Percentiles rank a stretch among this genome's conserved stretches.
These are phyloP conservation scores for Turdus rufiventris DNA, from an alignment of 2,113 vertebrate genomes.

Conservation along the genomic window DNA sequence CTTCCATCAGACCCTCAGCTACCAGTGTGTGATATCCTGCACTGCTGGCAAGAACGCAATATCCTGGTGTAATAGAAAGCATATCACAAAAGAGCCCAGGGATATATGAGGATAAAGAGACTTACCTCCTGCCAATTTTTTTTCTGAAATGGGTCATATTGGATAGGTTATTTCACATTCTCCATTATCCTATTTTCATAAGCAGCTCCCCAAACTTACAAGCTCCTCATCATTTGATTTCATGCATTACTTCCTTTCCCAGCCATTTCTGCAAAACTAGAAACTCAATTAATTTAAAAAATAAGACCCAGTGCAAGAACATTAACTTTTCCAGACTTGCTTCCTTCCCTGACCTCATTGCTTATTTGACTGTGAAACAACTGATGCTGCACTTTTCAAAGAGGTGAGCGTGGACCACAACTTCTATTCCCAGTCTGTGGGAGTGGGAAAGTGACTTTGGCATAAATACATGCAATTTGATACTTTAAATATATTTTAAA, in stretches of 20 bases:
- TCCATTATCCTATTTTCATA: not conserved
- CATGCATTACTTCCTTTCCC: slow-evolving; percentile 21
- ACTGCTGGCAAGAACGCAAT: not conserved
- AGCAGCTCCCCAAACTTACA: not conserved
- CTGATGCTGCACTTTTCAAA: slow-evolving; percentile 31
- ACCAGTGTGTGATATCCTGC: not conserved
- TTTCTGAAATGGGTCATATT: not conserved
- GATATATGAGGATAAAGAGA: not conserved
- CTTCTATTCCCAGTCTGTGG: slow-evolving; percentile 17
- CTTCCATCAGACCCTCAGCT: not conserved
- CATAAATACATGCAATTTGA: slow-evolving; percentile 33
- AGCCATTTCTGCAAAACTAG: not conserved
- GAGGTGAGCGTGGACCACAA: not conserved
- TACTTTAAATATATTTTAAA: slow-evolving; percentile 19
- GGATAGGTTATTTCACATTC: not conserved
- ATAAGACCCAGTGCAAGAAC: not conserved
- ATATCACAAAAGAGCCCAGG: not conserved
- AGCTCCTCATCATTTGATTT: not conserved
- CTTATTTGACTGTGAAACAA: slow-evolving; percentile 28
- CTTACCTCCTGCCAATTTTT: not conserved
- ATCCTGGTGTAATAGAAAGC: slow-evolving; percentile 25
- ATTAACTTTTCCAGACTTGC: not conserved
- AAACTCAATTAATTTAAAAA: not conserved
- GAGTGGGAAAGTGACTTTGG: not conserved
- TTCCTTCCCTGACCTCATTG: slow-evolving; percentile 4